Evolutionary conservation across 2,113 vertebrate genomes (phyloP).

Genomic region (Anguilla rostrata): DNA sequence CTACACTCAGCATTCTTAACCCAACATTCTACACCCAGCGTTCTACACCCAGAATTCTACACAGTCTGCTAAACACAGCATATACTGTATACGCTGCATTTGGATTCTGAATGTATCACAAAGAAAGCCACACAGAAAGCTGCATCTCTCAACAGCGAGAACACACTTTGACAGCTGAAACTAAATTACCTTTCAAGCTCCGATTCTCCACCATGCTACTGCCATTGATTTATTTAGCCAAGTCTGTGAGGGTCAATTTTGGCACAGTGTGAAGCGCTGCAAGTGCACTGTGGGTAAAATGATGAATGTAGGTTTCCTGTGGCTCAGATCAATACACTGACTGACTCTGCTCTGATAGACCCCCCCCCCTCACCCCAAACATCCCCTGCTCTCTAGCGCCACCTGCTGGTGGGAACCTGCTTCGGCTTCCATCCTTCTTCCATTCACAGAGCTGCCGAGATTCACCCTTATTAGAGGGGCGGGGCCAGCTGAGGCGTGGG

Average conservation of each 20-base stretch:
- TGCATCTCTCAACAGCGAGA: neutral
- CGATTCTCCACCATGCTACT: constrained; percentile 1
- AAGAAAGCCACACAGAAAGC: neutral
- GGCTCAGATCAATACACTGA: constrained; percentile 20
- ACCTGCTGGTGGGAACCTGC: neutral
- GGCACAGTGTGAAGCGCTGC: constrained; percentile 17
- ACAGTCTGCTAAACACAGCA: too few species aligned
- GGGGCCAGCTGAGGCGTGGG: neutral
- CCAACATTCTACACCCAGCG: too few species aligned
- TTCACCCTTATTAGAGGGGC: constrained; percentile 19
- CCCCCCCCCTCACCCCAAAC: neutral
- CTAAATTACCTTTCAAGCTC: neutral
- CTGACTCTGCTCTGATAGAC: neutral
- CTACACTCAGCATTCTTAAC: too few species aligned
- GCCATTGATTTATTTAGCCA: constrained; percentile 23
- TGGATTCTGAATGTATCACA: neutral
- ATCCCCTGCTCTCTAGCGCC: neutral
- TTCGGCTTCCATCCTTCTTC: constrained; percentile 3
- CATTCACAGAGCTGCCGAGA: constrained; percentile 17
- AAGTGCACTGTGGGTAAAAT: neutral
- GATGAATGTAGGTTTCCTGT: constrained; percentile 12
- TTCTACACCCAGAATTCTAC: too few species aligned
- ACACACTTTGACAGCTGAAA: constrained; percentile 8
- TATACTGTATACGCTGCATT: neutral
- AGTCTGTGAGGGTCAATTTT: constrained; percentile 20